These are phyloP conservation scores for Bubo scandiacus DNA, from an alignment of 2,113 vertebrate species.

Conservation along the genomic window DNA sequence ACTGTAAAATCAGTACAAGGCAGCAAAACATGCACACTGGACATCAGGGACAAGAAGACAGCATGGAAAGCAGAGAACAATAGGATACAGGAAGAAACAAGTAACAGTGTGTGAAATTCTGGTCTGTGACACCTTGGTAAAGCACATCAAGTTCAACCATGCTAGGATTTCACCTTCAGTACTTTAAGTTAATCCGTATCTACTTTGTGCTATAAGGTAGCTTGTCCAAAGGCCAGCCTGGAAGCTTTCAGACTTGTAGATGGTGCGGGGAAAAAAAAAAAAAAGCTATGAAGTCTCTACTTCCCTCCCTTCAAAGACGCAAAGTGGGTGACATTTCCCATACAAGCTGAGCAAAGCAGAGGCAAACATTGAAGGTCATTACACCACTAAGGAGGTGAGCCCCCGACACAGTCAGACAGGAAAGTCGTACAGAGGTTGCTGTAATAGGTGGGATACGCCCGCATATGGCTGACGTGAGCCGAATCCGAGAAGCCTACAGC, in stretches of 20 bases:
- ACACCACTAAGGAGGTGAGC: not conserved
- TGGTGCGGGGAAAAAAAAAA: rapidly evolving
- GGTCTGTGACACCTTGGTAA: not conserved
- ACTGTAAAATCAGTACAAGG: not conserved
- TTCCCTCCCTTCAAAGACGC: not conserved
- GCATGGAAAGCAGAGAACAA: not conserved
- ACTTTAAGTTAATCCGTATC: not conserved
- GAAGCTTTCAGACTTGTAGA: not conserved
- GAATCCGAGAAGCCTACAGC: conserved; percentile 86
- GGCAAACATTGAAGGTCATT: not conserved
- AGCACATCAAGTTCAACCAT: not conserved
- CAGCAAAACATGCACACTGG: not conserved
- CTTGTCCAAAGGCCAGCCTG: not conserved
- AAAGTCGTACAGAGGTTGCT: conserved; percentile 80
- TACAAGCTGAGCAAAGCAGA: not conserved
- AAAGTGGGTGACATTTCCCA: not conserved
- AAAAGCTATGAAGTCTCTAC: not conserved
- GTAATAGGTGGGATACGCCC: conserved; percentile 86
- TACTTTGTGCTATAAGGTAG: not conserved
- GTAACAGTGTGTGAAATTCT: not conserved
- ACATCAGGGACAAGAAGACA: not conserved
- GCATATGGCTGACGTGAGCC: conserved; percentile 86
- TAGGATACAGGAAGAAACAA: not conserved
- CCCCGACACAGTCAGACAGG: conserved; percentile 76
- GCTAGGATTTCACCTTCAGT: not conserved